Percentiles rank a stretch among this genome's conserved stretches.
Evolutionary conservation across 2,888 invertebrate genomes (phyloP).

Genomic region (Dynastes grantii): DNA sequence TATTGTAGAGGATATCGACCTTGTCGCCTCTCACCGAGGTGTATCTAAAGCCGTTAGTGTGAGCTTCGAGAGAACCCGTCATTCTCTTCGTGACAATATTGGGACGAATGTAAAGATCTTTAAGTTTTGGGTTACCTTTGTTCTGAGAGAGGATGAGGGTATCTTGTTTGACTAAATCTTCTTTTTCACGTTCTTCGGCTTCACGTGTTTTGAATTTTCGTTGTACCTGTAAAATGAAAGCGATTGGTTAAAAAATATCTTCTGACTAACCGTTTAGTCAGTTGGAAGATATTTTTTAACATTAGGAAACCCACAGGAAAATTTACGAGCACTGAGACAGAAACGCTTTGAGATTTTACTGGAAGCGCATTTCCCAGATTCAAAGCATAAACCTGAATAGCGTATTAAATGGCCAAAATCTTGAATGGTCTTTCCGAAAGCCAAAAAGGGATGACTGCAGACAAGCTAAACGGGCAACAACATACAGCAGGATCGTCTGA

Average conservation of each 20-base stretch:
- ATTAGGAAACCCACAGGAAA: too few species aligned
- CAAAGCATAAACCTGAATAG: too few species aligned
- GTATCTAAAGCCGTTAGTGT: conserved; percentile 96
- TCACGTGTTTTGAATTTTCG: conserved; percentile 98
- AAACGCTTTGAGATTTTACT: too few species aligned
- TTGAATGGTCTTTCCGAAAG: too few species aligned
- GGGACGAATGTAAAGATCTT: conserved; percentile 98
- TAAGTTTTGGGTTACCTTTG: conserved; percentile 97
- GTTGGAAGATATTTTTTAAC: neutral
- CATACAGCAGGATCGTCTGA: too few species aligned
- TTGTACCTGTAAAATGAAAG: conserved; percentile 73
- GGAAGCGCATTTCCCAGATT: too few species aligned
- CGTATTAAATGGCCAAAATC: too few species aligned
- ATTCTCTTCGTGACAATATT: conserved; percentile 98
- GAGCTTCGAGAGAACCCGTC: conserved; percentile 95
- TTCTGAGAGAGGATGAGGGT: conserved; percentile 93
- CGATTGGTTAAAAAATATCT: conserved; percentile 1
- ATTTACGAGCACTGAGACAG: too few species aligned
- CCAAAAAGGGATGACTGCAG: too few species aligned
- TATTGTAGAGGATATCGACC: conserved; percentile 99
- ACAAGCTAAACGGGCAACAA: too few species aligned
- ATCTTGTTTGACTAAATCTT: conserved; percentile 99
- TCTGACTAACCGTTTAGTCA: neutral
- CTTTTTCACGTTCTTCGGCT: conserved; percentile 98
- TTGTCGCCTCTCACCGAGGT: conserved; percentile 99